Evolutionary conservation across 2,113 vertebrate species (phyloP).

Genomic region (Hirundichthys speculiger): DNA sequence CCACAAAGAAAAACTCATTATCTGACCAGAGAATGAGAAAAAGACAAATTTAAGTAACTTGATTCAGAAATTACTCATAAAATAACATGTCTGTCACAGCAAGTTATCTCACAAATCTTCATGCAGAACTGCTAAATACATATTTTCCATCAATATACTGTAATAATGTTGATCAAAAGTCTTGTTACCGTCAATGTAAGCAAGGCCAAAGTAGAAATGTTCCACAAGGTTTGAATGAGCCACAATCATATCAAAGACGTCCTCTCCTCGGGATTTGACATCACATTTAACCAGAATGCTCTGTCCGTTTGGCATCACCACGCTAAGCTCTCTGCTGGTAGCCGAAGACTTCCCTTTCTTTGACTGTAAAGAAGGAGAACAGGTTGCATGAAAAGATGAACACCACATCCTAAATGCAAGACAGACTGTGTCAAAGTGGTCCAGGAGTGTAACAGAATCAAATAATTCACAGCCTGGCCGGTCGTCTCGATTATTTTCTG

Average conservation of each 20-base stretch:
- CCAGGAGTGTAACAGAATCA: too few species aligned
- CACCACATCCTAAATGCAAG: not conserved
- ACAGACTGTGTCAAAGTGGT: too few species aligned
- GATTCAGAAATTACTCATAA: too few species aligned
- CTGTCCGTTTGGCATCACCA: constrained; percentile 88
- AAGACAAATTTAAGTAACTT: too few species aligned
- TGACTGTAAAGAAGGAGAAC: constrained; percentile 69
- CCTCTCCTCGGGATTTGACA: constrained; percentile 82
- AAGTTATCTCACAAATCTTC: too few species aligned
- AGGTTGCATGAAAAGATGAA: not conserved
- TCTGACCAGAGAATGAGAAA: constrained; percentile 69
- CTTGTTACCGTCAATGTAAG: constrained; percentile 84
- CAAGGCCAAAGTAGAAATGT: constrained; percentile 90
- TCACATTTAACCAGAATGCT: constrained; percentile 89
- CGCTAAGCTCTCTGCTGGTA: constrained; percentile 85
- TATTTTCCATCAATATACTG: too few species aligned
- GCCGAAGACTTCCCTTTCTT: constrained; percentile 86
- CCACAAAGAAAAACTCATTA: constrained; percentile 91
- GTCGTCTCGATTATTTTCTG: too few species aligned
- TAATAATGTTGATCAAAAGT: not conserved
- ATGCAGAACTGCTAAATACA: too few species aligned
- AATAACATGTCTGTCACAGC: too few species aligned
- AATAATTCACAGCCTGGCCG: too few species aligned
- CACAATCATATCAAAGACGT: constrained; percentile 86
- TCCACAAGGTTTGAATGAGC: constrained; percentile 86